Percentiles rank a stretch among this genome's conserved stretches.
Evolutionary conservation across 1,140 invertebrate genomes (phyloP).

Genomic region (Meloidogyne chitwoodi): DNA sequence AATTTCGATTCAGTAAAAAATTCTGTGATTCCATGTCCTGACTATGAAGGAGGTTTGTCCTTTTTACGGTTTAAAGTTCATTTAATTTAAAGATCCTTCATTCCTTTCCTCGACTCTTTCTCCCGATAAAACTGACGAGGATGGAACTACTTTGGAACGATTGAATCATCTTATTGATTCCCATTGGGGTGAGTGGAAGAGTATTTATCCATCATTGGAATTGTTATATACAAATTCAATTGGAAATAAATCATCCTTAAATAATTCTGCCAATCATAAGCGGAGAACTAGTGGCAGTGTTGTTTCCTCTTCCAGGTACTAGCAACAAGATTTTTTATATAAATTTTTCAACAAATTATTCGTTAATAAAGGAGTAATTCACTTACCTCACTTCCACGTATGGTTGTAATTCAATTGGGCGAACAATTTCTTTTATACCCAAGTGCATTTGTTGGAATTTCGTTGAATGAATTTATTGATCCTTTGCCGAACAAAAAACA

Average conservation of each 20-base stretch:
- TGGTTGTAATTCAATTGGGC: slow-evolving; percentile 43
- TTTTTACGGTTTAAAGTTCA: not conserved
- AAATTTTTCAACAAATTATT: not conserved
- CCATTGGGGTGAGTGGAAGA: slow-evolving; percentile 35
- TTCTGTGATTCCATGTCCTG: not conserved
- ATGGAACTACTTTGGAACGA: slow-evolving; percentile 4
- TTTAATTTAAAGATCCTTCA: not conserved
- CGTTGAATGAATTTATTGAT: slow-evolving; percentile 23
- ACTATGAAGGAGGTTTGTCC: not conserved
- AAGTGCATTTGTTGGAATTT: slow-evolving; percentile 33
- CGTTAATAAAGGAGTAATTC: not conserved
- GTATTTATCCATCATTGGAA: not conserved
- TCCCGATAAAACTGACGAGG: not conserved
- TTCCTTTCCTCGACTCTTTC: not conserved
- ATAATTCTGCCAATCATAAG: not conserved
- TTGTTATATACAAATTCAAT: not conserved
- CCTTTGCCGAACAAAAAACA: not conserved
- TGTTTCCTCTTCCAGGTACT: not conserved
- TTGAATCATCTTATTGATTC: slow-evolving; percentile 24
- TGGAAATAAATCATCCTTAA: not conserved
- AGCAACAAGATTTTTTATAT: not conserved
- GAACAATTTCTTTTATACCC: slow-evolving; percentile 39
- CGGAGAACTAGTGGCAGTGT: not conserved
- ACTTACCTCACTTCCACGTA: slow-evolving; percentile 24
- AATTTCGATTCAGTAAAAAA: not conserved